Conservation (phyloP, 2,797 vertebrate genomes). For the Pyrrhura leucotis region DNA sequence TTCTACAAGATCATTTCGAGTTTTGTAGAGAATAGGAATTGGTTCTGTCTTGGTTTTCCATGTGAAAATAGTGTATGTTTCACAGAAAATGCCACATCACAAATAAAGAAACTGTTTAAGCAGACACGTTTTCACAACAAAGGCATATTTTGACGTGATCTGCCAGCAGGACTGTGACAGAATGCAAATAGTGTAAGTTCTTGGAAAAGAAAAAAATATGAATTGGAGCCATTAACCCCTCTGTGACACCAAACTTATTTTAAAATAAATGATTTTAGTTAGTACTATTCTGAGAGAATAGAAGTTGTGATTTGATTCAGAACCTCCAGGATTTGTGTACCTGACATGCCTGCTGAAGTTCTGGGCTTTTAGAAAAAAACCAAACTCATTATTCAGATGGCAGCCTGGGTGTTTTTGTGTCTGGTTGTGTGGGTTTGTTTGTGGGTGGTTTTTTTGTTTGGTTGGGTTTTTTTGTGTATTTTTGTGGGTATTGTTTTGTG, state of each 20-base stretch:
- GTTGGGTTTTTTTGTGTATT: background rate
- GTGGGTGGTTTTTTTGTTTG: background rate
- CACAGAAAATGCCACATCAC: constrained; percentile 19
- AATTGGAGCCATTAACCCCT: constrained; percentile 14
- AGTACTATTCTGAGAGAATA: background rate
- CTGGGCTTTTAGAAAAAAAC: background rate
- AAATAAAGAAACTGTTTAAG: constrained; percentile 13
- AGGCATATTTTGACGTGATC: background rate
- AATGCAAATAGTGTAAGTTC: background rate
- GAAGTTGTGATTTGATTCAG: background rate
- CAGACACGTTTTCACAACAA: constrained; percentile 44
- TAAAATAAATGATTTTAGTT: constrained; percentile 6
- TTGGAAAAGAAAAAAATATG: background rate
- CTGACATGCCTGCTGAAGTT: background rate
- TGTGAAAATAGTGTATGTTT: constrained; percentile 19
- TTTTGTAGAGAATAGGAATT: background rate
- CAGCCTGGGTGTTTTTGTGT: background rate
- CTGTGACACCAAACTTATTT: constrained; percentile 14
- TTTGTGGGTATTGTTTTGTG: background rate
- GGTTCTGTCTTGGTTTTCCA: background rate
- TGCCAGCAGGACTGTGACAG: constrained; percentile 12
- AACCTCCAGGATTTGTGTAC: background rate
- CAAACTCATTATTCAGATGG: constrained; percentile 4
- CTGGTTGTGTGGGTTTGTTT: background rate
- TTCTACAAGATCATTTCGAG: background rate